Percentiles rank a stretch among this genome's conserved stretches.
Conservation (phyloP, 2,113 vertebrate species). For the Zosterops borbonicus region DNA sequence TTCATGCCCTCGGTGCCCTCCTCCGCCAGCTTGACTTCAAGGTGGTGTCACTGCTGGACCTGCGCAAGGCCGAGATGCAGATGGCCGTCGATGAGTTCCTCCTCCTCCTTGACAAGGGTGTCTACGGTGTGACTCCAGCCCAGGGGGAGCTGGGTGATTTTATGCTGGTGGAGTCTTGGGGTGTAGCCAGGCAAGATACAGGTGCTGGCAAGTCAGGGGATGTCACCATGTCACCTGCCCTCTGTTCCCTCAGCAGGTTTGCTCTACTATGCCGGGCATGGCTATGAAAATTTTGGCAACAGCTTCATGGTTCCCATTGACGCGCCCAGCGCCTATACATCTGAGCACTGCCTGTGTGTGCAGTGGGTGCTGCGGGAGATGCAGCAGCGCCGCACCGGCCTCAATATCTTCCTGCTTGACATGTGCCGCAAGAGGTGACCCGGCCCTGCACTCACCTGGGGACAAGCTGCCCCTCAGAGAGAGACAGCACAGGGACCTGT, state of each 20-base stretch:
- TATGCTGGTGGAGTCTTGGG: background rate
- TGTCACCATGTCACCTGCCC: background rate
- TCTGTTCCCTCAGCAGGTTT: constrained; percentile 67
- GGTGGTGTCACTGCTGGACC: constrained; percentile 86
- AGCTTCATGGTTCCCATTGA: constrained; percentile 91
- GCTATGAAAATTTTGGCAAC: constrained; percentile 89
- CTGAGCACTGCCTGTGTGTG: constrained; percentile 83
- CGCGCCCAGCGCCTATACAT: constrained; percentile 79
- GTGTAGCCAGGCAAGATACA: background rate
- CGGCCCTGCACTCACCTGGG: fast-evolving
- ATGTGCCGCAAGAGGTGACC: constrained; percentile 88
- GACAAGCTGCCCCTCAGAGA: fast-evolving
- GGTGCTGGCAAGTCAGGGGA: background rate
- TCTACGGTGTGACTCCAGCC: constrained; percentile 75
- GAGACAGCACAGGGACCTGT: background rate
- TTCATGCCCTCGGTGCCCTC: constrained; percentile 80
- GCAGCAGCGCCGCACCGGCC: constrained; percentile 82
- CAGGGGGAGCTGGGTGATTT: fast-evolving
- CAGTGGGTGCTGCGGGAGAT: constrained; percentile 81
- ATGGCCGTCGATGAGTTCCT: constrained; percentile 84
- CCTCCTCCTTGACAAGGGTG: constrained; percentile 82
- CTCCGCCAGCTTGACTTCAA: constrained; percentile 87
- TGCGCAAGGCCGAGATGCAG: constrained; percentile 85
- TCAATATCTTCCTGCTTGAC: constrained; percentile 87
- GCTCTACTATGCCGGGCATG: constrained; percentile 86